Conservation (phyloP, 2,888 invertebrate genomes). For the Cybosia mesomella region DNA sequence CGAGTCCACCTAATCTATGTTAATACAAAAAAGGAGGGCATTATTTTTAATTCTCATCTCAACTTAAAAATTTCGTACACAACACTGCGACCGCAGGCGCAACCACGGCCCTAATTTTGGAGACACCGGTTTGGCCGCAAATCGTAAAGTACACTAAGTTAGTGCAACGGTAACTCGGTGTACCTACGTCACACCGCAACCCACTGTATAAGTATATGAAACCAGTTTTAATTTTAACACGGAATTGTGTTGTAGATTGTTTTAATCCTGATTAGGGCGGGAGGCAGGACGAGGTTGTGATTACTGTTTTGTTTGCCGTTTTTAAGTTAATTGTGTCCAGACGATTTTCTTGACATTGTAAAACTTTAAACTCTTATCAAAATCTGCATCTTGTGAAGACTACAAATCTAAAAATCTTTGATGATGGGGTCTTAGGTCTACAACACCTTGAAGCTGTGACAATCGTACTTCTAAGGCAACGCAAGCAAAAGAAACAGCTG, state of each 20-base stretch:
- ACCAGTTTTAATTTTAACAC: slow-evolving; percentile 30
- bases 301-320: slow-evolving; percentile 43
- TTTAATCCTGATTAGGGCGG: no score
- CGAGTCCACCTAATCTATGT: no score
- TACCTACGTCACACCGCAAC: slow-evolving; percentile 30
- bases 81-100: slow-evolving; percentile 36
- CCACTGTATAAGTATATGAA: slow-evolving; percentile 25
- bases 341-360: no score
- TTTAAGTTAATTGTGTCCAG: no score
- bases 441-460: no score
- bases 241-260: slow-evolving; percentile 45
- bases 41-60: slow-evolving; percentile 35
- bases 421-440: no score
- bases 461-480: no score
- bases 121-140: slow-evolving; percentile 49
- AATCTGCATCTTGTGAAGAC: no score
- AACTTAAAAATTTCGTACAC: slow-evolving; percentile 42
- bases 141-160: slow-evolving; percentile 52
- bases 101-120: slow-evolving; percentile 51
- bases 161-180: slow-evolving; percentile 35
- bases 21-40: background rate
- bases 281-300: slow-evolving; percentile 24
- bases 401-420: no score
- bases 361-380: no score
- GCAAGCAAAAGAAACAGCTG: no score